Evolutionary conservation across 2,888 invertebrate genomes (phyloP), one percentile per base, ranked within the genome.

Genomic region (Hoplodrina ambigua): DNA sequence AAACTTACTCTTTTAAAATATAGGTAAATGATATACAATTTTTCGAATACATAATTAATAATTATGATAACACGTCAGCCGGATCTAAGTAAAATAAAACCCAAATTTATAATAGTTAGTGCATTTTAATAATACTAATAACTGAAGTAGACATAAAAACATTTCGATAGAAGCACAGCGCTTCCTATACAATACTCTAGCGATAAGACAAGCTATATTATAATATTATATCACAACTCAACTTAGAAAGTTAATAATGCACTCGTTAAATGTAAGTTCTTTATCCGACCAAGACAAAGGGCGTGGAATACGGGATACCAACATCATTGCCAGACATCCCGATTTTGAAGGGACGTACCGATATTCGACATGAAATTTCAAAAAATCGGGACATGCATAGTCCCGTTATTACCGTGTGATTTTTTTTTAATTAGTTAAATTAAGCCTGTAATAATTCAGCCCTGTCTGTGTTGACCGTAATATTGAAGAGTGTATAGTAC

Each of bases 201-300:
- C 71, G 25, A 71, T 69, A 77, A 75, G 50, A 81, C 60, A 77
- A 77, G 73, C 72, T 84, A 77, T 67, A 44, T 68, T 73, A 79
- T 74, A 61, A 64, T 66, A 76, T 62, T 75, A 65, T 81, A 83
- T 83, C 83, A 85, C 83, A 84, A 77, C 57, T 73, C 50, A 82
- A 74, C 85, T 78, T 80, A 84, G 11, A 69, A 75, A 2, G 53
- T 74, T 77, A 74, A 62, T 73, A 69, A 82, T 75, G 60, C 59
- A 72, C 70, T 13, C 54, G 15, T 49, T 41, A 13, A 70, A 71
- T 71, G 41, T 71, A 41, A 46, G 15, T 54, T 30, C 20, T 50
- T 7, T 46, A 66, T 53, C 20, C 60, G 60, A 52, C 49, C 33
- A 37, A 49, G 17, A 17, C n/a, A 3, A 6, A n/a, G n/a, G 6